These are phyloP conservation scores for Conops quadrifasciatus DNA, from an alignment of 2,888 invertebrate genomes.

Conservation along the genomic window DNA sequence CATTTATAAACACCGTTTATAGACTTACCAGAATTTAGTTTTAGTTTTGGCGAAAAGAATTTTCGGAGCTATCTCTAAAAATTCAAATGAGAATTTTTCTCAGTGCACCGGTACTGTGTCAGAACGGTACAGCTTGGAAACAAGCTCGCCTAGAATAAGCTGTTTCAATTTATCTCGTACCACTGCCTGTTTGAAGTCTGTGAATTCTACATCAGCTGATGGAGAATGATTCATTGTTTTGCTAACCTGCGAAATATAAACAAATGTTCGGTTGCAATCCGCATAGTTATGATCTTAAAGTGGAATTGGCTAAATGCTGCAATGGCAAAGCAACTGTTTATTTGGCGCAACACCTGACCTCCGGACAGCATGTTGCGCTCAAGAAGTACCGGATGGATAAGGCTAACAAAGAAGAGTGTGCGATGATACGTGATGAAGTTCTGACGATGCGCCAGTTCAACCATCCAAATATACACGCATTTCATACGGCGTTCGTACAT, in stretches of 20 bases:
- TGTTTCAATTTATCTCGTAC: too few relatives aligned
- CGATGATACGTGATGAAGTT: conserved; percentile 77
- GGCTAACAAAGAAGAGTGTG: conserved; percentile 69
- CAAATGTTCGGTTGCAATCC: conserved; percentile 71
- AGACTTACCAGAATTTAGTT: too few relatives aligned
- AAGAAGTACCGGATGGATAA: conserved; percentile 81
- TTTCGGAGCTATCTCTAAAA: too few relatives aligned
- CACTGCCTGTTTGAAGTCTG: not conserved
- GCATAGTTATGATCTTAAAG: conserved; percentile 73
- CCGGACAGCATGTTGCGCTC: conserved; percentile 75
- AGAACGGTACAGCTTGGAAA: too few relatives aligned
- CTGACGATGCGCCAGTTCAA: conserved; percentile 78
- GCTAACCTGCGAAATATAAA: conserved; percentile 5
- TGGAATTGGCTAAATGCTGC: conserved; percentile 75
- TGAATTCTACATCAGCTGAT: conserved; percentile 12
- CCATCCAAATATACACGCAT: conserved; percentile 81
- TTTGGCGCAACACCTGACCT: conserved; percentile 74
- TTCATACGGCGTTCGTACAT: conserved; percentile 79
- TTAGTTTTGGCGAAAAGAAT: too few relatives aligned
- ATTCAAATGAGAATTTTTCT: too few relatives aligned
- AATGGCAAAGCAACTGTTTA: conserved; percentile 76
- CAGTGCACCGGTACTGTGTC: too few relatives aligned
- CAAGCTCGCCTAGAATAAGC: too few relatives aligned
- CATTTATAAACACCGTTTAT: too few relatives aligned
- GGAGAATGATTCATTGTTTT: not conserved